Evolutionary conservation across 2,797 vertebrate genomes (phyloP).

Genomic region (Enteromius radiatus): DNA sequence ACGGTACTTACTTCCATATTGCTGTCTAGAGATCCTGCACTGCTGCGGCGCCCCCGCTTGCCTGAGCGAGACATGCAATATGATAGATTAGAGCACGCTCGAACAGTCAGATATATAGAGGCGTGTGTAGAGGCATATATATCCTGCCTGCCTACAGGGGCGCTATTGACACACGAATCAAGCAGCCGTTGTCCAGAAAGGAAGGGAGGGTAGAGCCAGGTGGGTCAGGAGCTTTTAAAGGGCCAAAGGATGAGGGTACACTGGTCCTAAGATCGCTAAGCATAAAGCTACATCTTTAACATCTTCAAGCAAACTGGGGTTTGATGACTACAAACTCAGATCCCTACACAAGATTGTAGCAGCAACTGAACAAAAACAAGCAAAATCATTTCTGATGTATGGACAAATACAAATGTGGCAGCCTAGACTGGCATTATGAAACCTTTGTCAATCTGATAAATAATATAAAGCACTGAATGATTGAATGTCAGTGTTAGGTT

Average conservation of each 20-base stretch:
- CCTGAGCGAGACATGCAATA: slow-evolving; percentile 98
- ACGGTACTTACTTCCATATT: slow-evolving; percentile 99
- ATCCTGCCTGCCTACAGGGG: slow-evolving; percentile 61
- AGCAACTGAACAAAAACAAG: slow-evolving; percentile 23
- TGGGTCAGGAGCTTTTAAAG: slow-evolving; percentile 41
- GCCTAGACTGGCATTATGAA: slow-evolving; percentile 25
- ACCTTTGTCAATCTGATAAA: not conserved
- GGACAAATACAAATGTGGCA: slow-evolving; percentile 39
- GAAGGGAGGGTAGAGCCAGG: not conserved
- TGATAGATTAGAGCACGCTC: slow-evolving; percentile 89
- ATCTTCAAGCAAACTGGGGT: not conserved
- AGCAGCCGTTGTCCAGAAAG: slow-evolving; percentile 50
- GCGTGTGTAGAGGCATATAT: slow-evolving; percentile 62
- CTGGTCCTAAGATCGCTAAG: slow-evolving; percentile 19
- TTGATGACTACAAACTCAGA: slow-evolving; percentile 15
- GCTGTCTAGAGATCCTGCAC: slow-evolving; percentile 99
- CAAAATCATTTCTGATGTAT: slow-evolving; percentile 27
- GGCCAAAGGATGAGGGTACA: slow-evolving; percentile 46
- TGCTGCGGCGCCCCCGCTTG: slow-evolving; percentile 98
- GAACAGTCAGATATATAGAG: slow-evolving; percentile 68
- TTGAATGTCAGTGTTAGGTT: slow-evolving; percentile 11
- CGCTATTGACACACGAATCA: slow-evolving; percentile 55
- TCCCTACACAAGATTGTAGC: not conserved
- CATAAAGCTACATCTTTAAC: slow-evolving; percentile 17
- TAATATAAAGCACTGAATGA: slow-evolving; percentile 9